These are phyloP conservation scores for Chloebia gouldiae DNA, from an alignment of 2,113 vertebrate species.

Conservation along the genomic window DNA sequence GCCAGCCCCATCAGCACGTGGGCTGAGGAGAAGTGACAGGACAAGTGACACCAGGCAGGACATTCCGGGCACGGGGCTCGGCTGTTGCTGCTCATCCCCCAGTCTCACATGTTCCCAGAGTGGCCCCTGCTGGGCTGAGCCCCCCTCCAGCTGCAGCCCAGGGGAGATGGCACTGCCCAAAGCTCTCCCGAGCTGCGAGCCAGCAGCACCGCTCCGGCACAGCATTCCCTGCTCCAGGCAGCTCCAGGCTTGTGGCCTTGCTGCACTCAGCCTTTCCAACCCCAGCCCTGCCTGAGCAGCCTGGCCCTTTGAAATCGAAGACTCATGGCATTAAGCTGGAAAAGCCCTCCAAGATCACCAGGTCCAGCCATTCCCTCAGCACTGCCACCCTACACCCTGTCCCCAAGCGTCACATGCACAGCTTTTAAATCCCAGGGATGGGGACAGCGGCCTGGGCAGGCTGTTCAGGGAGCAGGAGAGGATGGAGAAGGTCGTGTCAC, in stretches of 20 bases:
- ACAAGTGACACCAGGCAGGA: fast-evolving
- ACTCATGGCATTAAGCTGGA: background rate
- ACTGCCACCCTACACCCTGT: background rate
- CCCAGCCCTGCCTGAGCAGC: background rate
- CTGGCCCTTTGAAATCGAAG: background rate
- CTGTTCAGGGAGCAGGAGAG: fast-evolving
- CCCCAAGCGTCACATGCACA: background rate
- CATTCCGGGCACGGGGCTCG: background rate
- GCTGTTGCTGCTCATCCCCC: fast-evolving
- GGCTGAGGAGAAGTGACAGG: background rate
- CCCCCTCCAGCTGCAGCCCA: background rate
- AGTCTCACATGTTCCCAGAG: background rate
- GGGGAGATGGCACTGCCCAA: background rate
- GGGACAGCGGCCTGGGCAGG: background rate
- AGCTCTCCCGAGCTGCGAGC: background rate
- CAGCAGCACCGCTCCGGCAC: background rate
- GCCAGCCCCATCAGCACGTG: background rate
- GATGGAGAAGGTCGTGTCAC: background rate
- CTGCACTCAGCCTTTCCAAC: background rate
- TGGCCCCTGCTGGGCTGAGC: background rate
- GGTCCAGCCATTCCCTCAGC: background rate
- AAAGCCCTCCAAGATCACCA: background rate
- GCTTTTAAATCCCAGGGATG: fast-evolving
- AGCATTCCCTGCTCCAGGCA: background rate
- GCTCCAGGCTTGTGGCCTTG: background rate